A percentile compares a stretch with the other conserved stretches of the same genome.
Conservation (phyloP, 2,113 vertebrate genomes). For the human (Homo sapiens) region DNA sequence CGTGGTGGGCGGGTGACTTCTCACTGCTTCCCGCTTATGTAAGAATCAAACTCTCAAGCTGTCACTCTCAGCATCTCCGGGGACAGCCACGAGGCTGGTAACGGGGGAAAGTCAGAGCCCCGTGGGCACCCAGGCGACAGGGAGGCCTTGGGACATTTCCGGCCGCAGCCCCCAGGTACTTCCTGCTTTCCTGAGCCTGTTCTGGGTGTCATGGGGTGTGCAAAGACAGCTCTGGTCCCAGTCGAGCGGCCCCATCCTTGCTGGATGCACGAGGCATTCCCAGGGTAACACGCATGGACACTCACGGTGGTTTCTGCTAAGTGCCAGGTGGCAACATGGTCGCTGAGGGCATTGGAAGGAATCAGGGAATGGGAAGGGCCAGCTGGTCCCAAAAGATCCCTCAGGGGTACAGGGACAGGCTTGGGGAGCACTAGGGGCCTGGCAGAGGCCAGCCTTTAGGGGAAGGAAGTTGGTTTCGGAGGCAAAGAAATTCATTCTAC, state of each 20-base stretch:
- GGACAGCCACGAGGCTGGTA: not conserved
- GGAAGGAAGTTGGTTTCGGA: not conserved
- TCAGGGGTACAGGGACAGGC: accelerated
- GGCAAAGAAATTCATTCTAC: no score
- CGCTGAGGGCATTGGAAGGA: not conserved
- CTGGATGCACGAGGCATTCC: accelerated
- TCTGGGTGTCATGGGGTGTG: not conserved
- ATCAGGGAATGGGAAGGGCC: accelerated
- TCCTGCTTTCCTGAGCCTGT: not conserved
- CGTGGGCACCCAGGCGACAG: accelerated
- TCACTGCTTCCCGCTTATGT: not conserved
- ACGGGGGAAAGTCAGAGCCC: not conserved
- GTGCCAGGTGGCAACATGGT: not conserved
- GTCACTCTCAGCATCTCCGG: not conserved
- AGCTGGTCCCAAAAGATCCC: not conserved
- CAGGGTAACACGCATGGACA: not conserved
- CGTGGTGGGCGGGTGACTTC: not conserved
- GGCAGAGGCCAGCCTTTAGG: not conserved
- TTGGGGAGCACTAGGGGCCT: not conserved
- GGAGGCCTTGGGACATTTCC: accelerated
- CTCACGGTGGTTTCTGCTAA: not conserved
- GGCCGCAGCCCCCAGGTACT: accelerated
- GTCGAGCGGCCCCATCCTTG: not conserved
- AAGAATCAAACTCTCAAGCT: not conserved
- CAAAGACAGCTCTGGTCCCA: not conserved